Evolutionary conservation across 2,797 vertebrate genomes (phyloP).

Genomic region (Poecilia velifera): DNA sequence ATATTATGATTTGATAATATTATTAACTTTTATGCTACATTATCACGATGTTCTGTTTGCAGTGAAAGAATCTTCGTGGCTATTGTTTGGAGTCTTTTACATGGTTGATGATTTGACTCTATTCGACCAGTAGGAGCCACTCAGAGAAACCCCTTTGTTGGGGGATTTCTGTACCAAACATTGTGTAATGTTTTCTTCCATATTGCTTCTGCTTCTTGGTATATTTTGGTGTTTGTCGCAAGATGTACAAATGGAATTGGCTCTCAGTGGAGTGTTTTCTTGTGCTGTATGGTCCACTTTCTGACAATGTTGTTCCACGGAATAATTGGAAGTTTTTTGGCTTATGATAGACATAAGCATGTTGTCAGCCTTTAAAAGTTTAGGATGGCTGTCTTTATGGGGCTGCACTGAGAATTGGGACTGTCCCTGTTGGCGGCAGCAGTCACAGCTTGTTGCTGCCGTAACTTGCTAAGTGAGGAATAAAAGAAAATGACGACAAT

Average conservation of each 20-base stretch:
- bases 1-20: neutral
- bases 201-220: neutral
- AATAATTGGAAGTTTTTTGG: conserved; percentile 32
- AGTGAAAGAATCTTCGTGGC: neutral
- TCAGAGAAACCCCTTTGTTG: neutral
- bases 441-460: conserved; percentile 41
- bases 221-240: neutral
- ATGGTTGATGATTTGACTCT: neutral
- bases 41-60: neutral
- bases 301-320: conserved; percentile 12
- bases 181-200: neutral
- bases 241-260: neutral
- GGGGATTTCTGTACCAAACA: neutral
- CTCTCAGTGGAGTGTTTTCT: neutral
- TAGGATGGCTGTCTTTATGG: conserved; percentile 76
- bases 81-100: neutral
- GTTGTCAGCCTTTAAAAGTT: conserved; percentile 82
- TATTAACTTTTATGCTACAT: neutral
- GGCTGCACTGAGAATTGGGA: conserved; percentile 46
- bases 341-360: conserved; percentile 49
- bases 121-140: neutral
- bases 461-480: conserved; percentile 34
- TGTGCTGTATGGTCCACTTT: neutral
- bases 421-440: conserved; percentile 46
- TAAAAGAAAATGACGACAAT: conserved; percentile 45